Conservation (phyloP, 2,888 invertebrate genomes). For the Drosophila quinaria region DNA sequence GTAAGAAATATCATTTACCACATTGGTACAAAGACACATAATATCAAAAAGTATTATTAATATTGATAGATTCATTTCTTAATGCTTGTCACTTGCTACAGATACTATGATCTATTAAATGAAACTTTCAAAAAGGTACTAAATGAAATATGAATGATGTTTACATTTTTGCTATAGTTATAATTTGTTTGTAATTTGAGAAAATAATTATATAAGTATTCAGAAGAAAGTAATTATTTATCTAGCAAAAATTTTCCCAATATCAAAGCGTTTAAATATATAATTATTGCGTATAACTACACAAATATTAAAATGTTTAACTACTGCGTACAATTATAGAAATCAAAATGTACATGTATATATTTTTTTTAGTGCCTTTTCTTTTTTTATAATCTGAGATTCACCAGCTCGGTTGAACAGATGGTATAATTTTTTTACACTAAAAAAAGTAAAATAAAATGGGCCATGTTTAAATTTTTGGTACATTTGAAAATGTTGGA, state of each 20-base stretch:
- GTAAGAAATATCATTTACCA: conserved; percentile 16
- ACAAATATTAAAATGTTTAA: too few relatives aligned
- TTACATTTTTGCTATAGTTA: background rate
- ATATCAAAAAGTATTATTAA: background rate
- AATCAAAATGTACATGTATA: too few relatives aligned
- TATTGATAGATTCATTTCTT: conserved; percentile 2
- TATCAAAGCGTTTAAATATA: background rate
- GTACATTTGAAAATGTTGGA: too few relatives aligned
- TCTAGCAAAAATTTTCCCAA: background rate
- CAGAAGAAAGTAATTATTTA: background rate
- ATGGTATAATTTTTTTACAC: too few relatives aligned
- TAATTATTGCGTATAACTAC: background rate
- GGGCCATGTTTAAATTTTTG: too few relatives aligned
- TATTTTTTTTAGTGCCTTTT: too few relatives aligned
- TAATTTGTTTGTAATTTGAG: conserved; percentile 34
- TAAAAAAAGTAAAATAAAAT: too few relatives aligned
- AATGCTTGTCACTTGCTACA: background rate
- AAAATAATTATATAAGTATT: conserved; percentile 43
- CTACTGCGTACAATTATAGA: too few relatives aligned
- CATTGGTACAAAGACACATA: background rate
- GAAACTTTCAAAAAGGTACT: background rate
- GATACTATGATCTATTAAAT: background rate
- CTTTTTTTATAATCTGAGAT: too few relatives aligned
- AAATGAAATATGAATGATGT: background rate
- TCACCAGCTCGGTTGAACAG: background rate